Evolutionary conservation across 2,797 vertebrate species (phyloP).

Genomic region (Coregonus ussuriensis): DNA sequence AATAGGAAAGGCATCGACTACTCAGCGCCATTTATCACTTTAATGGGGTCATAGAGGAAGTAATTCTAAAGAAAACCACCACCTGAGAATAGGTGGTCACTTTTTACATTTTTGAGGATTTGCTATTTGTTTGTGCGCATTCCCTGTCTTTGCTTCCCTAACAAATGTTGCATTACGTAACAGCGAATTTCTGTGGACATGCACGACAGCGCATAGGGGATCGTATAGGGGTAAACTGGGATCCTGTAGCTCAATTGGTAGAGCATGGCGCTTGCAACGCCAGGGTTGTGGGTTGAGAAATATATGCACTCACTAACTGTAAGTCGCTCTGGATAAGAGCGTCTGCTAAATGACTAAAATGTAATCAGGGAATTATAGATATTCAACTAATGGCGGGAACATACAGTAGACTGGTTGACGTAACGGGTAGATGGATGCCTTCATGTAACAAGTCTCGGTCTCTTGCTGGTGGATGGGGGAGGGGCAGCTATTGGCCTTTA

Average conservation of each 20-base stretch:
- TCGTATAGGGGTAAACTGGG: conserved; percentile 8
- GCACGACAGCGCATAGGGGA: conserved; percentile 9
- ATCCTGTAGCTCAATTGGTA: too few relatives aligned
- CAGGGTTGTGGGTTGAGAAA: too few relatives aligned
- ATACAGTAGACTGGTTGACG: conserved; percentile 19
- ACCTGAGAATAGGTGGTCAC: too few relatives aligned
- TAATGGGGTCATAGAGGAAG: neutral
- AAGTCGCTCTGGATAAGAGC: too few relatives aligned
- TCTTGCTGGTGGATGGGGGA: conserved; percentile 33
- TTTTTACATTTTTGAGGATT: neutral
- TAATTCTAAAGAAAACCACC: neutral
- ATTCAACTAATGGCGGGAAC: conserved; percentile 21
- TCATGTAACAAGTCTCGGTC: conserved; percentile 23
- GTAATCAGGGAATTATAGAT: conserved; percentile 4
- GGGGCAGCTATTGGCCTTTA: conserved; percentile 26
- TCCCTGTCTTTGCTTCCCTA: conserved; percentile 7
- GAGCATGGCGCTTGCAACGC: too few relatives aligned
- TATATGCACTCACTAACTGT: too few relatives aligned
- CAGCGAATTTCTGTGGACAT: conserved; percentile 22
- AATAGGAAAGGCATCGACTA: neutral
- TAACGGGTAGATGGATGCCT: conserved; percentile 18
- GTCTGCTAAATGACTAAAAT: too few relatives aligned
- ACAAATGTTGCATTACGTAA: conserved; percentile 18
- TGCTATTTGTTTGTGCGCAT: neutral
- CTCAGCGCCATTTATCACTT: neutral